phyloP scores from a whole-genome alignment of 2,888 invertebrate genomes.

The Mechanitis messenoides region DNA sequence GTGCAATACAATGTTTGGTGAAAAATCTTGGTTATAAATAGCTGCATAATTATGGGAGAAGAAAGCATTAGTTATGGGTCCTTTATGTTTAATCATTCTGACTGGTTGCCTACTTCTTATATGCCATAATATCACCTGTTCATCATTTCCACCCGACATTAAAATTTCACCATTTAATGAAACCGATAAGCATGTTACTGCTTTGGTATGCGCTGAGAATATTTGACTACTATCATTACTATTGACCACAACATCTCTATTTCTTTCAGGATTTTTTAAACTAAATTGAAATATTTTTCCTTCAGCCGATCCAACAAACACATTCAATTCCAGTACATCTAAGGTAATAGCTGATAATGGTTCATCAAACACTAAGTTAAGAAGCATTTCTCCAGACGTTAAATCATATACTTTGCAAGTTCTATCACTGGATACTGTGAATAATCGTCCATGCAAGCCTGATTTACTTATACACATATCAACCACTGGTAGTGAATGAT shows the following conservation, averaged over 20 bases:
- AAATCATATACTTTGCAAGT: constrained; percentile 90
- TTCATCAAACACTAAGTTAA: constrained; percentile 84
- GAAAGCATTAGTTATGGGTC: constrained; percentile 83
- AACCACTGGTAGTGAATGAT: constrained; percentile 87
- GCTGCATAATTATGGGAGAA: constrained; percentile 78
- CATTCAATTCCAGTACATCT: constrained; percentile 81
- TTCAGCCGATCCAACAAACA: constrained; percentile 84
- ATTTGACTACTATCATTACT: constrained; percentile 65
- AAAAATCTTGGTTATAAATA: constrained; percentile 77
- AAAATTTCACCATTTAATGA: constrained; percentile 83
- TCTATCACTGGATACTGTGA: constrained; percentile 87
- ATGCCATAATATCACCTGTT: constrained; percentile 87
- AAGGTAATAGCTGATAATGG: constrained; percentile 81
- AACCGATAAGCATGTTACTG: constrained; percentile 82
- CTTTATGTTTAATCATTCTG: constrained; percentile 82
- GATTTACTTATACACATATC: constrained; percentile 85
- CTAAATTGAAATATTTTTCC: constrained; percentile 84
- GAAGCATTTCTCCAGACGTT: constrained; percentile 79
- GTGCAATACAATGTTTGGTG: constrained; percentile 74
- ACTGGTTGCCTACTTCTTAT: constrained; percentile 84
- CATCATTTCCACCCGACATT: constrained; percentile 86
- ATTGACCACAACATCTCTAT: constrained; percentile 79
- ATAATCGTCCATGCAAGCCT: constrained; percentile 82
- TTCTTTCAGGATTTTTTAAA: constrained; percentile 81
- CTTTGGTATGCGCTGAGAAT: constrained; percentile 82